Conservation (phyloP, 2,113 vertebrate genomes). For the Misgurnus anguillicaudatus region DNA sequence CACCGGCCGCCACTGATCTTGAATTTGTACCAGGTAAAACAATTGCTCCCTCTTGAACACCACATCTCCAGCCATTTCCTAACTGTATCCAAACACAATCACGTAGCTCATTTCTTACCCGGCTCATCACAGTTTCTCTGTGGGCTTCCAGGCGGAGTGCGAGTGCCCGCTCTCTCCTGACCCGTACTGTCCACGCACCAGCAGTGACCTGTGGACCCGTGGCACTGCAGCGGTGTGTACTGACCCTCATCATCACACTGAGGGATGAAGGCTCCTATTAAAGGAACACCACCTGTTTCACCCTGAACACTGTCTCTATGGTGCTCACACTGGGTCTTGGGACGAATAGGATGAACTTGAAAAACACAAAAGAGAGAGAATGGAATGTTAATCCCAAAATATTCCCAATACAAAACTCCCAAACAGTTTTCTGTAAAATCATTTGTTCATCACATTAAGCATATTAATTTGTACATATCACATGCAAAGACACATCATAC, state of each 20-base stretch:
- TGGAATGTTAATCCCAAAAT: neutral
- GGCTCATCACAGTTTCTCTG: constrained; percentile 61
- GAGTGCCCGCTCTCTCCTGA: constrained; percentile 71
- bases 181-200: constrained; percentile 82
- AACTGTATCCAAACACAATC: no score
- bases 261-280: constrained; percentile 69
- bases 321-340: constrained; percentile 72
- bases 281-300: constrained; percentile 48
- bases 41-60: no score
- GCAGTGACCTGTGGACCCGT: constrained; percentile 79
- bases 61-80: no score
- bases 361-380: neutral
- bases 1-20: no score
- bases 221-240: constrained; percentile 81
- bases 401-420: no score
- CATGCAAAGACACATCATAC: no score
- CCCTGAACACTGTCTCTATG: constrained; percentile 63
- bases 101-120: constrained; percentile 63
- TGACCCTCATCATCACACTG: constrained; percentile 79
- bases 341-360: constrained; percentile 50
- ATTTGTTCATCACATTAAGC: no score
- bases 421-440: no score
- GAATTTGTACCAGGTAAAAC: no score
- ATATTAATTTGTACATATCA: no score
- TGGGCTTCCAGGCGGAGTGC: constrained; percentile 59